phyloP scores from a whole-genome alignment of 1,140 invertebrate genomes.

The Carposina sasakii region DNA sequence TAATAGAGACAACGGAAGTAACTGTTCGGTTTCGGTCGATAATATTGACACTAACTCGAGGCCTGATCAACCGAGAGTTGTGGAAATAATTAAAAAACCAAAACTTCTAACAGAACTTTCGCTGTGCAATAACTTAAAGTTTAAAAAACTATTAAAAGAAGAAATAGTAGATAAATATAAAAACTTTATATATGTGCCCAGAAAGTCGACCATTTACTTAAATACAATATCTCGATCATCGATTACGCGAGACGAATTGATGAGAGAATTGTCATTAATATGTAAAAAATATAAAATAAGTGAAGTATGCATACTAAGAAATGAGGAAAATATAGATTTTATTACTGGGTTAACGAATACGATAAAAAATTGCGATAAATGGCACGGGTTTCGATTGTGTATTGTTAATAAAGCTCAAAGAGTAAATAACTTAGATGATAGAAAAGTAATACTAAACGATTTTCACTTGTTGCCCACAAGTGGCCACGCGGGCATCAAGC shows the following conservation, averaged over 20 bases:
- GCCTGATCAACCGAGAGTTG: not conserved
- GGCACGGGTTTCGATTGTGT: not conserved
- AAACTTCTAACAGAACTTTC: not conserved
- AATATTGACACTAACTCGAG: not conserved
- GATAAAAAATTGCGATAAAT: not conserved
- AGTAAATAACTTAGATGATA: not conserved
- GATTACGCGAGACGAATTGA: not conserved
- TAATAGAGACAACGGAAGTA: no score
- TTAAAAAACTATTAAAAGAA: not conserved
- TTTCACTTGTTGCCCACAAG: not conserved
- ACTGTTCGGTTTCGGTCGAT: no score
- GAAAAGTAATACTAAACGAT: not conserved
- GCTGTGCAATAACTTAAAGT: not conserved
- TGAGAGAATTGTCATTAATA: not conserved
- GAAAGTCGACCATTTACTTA: not conserved
- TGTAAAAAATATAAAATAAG: not conserved
- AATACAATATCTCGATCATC: not conserved
- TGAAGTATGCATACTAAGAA: not conserved
- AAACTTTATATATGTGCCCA: not conserved
- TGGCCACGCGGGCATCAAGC: not conserved
- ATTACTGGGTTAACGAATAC: not conserved
- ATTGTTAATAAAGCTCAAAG: not conserved
- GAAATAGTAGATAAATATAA: not conserved
- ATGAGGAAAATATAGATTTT: not conserved
- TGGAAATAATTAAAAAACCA: not conserved